Evolutionary conservation across 2,113 vertebrate genomes (phyloP).

Genomic region (Callionymus lyra): DNA sequence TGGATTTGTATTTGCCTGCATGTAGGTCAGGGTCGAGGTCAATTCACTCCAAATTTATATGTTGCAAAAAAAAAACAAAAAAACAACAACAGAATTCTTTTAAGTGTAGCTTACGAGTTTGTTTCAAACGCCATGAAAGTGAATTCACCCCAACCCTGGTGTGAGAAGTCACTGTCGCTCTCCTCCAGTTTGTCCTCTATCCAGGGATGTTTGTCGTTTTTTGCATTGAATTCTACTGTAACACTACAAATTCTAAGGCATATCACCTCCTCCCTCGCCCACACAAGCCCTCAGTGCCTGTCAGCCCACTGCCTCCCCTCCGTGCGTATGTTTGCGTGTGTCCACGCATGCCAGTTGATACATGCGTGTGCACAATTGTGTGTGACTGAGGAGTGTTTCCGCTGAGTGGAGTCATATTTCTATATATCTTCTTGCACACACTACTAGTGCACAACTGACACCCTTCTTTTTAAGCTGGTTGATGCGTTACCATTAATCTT

Average conservation of each 20-base stretch:
- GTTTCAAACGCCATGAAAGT: slow-evolving; percentile 25
- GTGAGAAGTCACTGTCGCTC: slow-evolving; percentile 50
- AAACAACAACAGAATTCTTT: slow-evolving; percentile 13
- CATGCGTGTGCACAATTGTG: background rate
- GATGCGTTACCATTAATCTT: slow-evolving; percentile 77
- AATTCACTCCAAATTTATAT: slow-evolving; percentile 45
- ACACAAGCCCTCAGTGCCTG: slow-evolving; percentile 66
- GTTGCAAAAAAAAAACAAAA: slow-evolving; percentile 12
- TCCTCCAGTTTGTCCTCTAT: slow-evolving; percentile 68
- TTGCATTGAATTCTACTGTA: slow-evolving; percentile 67
- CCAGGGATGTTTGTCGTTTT: slow-evolving; percentile 53
- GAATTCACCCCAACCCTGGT: slow-evolving; percentile 49
- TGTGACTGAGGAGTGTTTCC: slow-evolving; percentile 60
- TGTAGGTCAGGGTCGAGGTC: slow-evolving; percentile 58
- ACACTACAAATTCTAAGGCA: slow-evolving; percentile 67
- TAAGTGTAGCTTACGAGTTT: slow-evolving; percentile 20
- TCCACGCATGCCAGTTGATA: slow-evolving; percentile 4
- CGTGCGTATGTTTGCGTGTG: slow-evolving; percentile 75
- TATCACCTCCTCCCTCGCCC: slow-evolving; percentile 59
- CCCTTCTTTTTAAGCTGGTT: slow-evolving; percentile 93
- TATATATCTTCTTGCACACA: slow-evolving; percentile 92
- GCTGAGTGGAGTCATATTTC: slow-evolving; percentile 80
- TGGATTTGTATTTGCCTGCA: slow-evolving; percentile 51
- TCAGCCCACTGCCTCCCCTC: slow-evolving; percentile 69
- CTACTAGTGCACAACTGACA: slow-evolving; percentile 96